A percentile compares a stretch with the other conserved stretches of the same genome.
These are phyloP conservation scores for Albula goreensis DNA, from an alignment of 2,113 vertebrate species.

Conservation along the genomic window DNA sequence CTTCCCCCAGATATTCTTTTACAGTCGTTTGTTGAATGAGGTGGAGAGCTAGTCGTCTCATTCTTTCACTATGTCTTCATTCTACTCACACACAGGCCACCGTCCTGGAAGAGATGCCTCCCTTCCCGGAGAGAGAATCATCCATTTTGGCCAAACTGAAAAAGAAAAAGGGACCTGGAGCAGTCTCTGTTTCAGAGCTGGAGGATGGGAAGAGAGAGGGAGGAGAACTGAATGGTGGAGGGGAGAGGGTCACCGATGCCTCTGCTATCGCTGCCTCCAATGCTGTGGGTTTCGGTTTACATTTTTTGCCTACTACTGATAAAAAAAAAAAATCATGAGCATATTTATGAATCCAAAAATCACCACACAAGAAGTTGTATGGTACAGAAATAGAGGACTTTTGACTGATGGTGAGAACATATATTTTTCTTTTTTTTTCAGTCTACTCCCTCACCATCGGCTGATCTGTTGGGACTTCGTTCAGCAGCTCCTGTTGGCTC, in stretches of 20 bases:
- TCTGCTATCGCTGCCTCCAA: constrained; percentile 75
- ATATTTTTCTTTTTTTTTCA: constrained; percentile 43
- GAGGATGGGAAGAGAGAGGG: constrained; percentile 83
- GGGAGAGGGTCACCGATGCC: constrained; percentile 66
- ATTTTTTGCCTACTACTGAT: no score
- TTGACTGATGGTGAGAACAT: no score
- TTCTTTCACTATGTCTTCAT: background rate
- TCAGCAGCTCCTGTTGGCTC: constrained; percentile 66
- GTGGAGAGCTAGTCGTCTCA: background rate
- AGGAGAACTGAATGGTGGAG: constrained; percentile 82
- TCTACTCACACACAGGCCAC: constrained; percentile 72
- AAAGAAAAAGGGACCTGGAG: constrained; percentile 88
- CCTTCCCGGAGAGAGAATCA: constrained; percentile 88
- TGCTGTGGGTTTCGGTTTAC: constrained; percentile 69
- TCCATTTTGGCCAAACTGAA: constrained; percentile 91
- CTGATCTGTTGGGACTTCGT: constrained; percentile 85
- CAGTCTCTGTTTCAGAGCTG: constrained; percentile 75
- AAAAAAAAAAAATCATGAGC: no score
- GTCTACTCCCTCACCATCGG: constrained; percentile 90
- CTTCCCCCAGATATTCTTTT: background rate
- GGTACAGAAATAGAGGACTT: no score
- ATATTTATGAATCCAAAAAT: no score
- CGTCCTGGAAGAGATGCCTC: constrained; percentile 91
- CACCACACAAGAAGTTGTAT: no score
- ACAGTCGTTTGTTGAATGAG: background rate